A percentile compares a stretch with the other conserved stretches of the same genome.
Evolutionary conservation across 2,113 vertebrate genomes (phyloP).

Genomic region (Salvator merianae): DNA sequence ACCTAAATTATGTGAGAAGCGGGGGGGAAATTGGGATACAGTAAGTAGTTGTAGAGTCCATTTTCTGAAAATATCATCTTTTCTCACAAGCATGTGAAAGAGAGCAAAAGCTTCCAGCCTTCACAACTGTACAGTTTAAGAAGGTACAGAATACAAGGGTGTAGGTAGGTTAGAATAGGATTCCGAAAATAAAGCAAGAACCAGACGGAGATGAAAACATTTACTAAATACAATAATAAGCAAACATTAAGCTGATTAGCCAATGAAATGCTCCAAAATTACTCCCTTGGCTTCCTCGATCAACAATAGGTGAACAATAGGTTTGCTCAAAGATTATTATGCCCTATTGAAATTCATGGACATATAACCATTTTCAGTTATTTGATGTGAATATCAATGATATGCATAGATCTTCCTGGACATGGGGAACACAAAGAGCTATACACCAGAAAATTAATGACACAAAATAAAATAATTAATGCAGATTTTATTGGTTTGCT

Average conservation of each 20-base stretch:
- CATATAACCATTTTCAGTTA: neutral
- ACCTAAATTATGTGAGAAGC: neutral
- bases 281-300: too few species aligned
- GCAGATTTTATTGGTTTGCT: neutral
- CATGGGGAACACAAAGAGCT: too few species aligned
- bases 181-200: too few species aligned
- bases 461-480: neutral
- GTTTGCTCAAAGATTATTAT: too few species aligned
- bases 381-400: neutral
- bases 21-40: neutral
- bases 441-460: neutral
- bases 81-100: neutral
- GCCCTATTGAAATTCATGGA: neutral
- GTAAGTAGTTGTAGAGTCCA: neutral
- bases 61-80: neutral
- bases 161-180: too few species aligned
- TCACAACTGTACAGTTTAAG: neutral
- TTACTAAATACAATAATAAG: too few species aligned
- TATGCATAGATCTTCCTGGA: neutral
- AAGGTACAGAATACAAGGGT: too few species aligned
- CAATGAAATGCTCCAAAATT: too few species aligned
- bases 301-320: too few species aligned
- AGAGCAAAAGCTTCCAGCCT: neutral
- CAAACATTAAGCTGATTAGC: too few species aligned
- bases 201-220: too few species aligned